phyloP scores from a whole-genome alignment of 2,888 invertebrate genomes.

The Rhamnusium bicolor region DNA sequence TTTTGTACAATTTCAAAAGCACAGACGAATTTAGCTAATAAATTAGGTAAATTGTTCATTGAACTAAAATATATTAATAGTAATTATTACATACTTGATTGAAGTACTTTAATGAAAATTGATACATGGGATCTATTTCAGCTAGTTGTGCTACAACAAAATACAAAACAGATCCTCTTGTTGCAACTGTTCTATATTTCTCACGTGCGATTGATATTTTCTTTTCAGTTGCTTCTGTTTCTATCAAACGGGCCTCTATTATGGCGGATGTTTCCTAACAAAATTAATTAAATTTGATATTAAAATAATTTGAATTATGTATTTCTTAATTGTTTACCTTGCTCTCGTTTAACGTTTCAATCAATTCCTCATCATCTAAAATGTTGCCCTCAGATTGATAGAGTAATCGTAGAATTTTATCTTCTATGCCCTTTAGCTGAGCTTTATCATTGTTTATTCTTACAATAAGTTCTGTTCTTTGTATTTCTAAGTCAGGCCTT shows the following conservation, averaged over 20 bases:
- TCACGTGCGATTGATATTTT: constrained; percentile 89
- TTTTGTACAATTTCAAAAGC: too few species aligned
- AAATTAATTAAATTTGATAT: background rate
- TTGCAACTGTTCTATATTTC: constrained; percentile 88
- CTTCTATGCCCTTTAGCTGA: constrained; percentile 88
- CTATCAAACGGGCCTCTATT: constrained; percentile 88
- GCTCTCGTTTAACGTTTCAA: constrained; percentile 91
- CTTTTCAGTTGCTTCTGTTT: constrained; percentile 90
- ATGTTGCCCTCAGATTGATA: constrained; percentile 92
- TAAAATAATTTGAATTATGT: background rate
- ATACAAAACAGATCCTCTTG: constrained; percentile 90
- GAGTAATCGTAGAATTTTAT: constrained; percentile 88
- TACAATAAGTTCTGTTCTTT: constrained; percentile 86
- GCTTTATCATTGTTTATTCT: constrained; percentile 90
- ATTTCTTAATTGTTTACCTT: constrained; percentile 73
- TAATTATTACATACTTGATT: constrained; percentile 90
- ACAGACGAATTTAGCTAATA: too few species aligned
- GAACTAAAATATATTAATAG: constrained; percentile 91
- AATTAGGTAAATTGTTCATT: constrained; percentile 62
- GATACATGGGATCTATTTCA: constrained; percentile 96
- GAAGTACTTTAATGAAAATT: constrained; percentile 94
- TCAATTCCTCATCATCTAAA: constrained; percentile 93
- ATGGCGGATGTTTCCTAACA: constrained; percentile 89
- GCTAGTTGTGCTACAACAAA: constrained; percentile 92
- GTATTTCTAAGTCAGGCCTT: constrained; percentile 88